Base-by-base conservation (phyloP, 1,140 invertebrate species). In the Mamestra configurata region DNA sequence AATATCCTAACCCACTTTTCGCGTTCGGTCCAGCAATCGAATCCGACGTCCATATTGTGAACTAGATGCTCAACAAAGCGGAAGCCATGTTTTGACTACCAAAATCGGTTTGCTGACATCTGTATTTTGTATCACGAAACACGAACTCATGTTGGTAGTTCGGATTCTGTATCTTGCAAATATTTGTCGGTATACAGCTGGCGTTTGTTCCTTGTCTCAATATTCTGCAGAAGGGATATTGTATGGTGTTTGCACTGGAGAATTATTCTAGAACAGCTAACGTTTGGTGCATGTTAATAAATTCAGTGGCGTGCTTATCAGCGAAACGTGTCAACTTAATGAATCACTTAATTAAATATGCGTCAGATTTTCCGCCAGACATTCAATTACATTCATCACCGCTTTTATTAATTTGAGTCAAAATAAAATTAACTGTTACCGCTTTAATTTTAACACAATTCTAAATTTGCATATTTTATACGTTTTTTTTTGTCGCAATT, bases 271-370 rank as follows among this genome's bases (percentile, higher is more conserved):
- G 46, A 1, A n/a, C 46, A 13, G 46, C 13, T 13, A 15, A 46
- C 8, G 20, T 55, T 24, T 20, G 51, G 20, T 24, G 53, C 10
- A 35, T 31, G 31, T n/a, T 35, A 18, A 37, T 61, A 18, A 61
- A 61, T 61, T 15, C 15, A 24, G 13, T 61, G 13, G 57, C 59
- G 59, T 61, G 59, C 22, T 15, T 61, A 31, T 37, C 59, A 35
- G 31, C 31, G n/a, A 37, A 61, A 61, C 27, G 27, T 35, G 57
- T 61, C 57, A 61, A 24, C 10, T 61, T 15, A 22, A 59, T 59
- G 24, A 37, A 61, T 31, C 31, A 37, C 59, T 61, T 61, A 35
- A 37, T 61, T 61, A 61, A 61, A 61, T 61, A 61, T 37, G 31
- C 22, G 22, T 57, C 22, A 57, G 6, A 57, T 57, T 57, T 53